Base-by-base conservation (phyloP, 2,797 vertebrate genomes). In the Sylvilagus floridanus region DNA sequence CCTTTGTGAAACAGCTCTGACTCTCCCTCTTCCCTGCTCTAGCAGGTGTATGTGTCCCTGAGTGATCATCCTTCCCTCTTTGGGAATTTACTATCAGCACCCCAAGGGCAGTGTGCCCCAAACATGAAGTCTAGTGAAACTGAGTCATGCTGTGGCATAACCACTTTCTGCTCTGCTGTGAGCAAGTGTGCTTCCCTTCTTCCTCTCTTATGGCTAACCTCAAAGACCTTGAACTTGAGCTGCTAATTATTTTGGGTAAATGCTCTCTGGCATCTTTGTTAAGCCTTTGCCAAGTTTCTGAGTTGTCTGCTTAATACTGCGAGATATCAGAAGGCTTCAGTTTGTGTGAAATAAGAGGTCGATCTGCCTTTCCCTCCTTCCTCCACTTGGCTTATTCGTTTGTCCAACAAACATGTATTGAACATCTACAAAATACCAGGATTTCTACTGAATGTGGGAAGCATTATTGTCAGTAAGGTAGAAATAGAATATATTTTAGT, bases 401-500 rank as follows among this genome's bases (percentile, higher is more conserved):
- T 37, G 57, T 66, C 82, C 68, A 35, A 1, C 69, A 90, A 60
- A 32, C 22, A 71, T 66, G 75, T 71, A 52, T 26, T 24, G 92
- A 60, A 42, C 42, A 60, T 78, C 19, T 79, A 10, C 30, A 66
- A 42, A 50, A n/a, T 54, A 1, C 26, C 28, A 16, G 30, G 37
- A 60, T 9, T 79, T 88, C 47, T 95, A 30, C 82, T 71, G 35
- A 22, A 62, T 88, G 7, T 63, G 68, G 30, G 63, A 37, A 69
- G 16, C 30, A 88, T 86, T 57, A 22, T 50, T 52, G 26, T 76
- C 50, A 60, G 37, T 42, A 62, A 66, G 54, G 28, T 54, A 14
- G 66, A 52, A 92, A 69, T 54, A 88, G 60, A 68, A 93, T 88
- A 37, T 35, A 52, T n/a, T 94, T 54, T 62, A 83, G 13, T 42